Base-by-base conservation (phyloP, 2,797 vertebrate genomes). In the Synanceia verrucosa region DNA sequence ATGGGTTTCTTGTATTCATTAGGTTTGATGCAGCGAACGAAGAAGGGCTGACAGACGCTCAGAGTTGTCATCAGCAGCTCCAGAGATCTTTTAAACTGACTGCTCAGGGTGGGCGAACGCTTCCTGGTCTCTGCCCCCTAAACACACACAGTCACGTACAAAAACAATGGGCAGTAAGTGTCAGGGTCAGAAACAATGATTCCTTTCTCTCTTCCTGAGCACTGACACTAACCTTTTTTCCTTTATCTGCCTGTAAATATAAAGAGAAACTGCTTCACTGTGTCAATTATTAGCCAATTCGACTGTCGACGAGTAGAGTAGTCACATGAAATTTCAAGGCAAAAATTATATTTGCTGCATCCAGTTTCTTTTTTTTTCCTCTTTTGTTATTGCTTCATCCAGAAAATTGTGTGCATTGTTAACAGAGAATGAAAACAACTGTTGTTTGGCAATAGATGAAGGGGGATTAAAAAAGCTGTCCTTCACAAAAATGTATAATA, bases 1-100 rank as follows among this genome's bases (percentile, higher is more conserved):
- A 99, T 97, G 74, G 98, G 96, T 41, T 97, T 99, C 95, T 99
- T 99, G 95, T 92, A 96, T 67, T 99, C 97, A 36, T 99, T 99
- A 84, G 98, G 98, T 88, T 99, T 99, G 92, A 99, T 98, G 93
- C 98, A 99, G 81, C 98, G 97, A 2, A 99, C 97, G 2, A 99
- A 99, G 91, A 99, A 99, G 0, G 98, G 98, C 93, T 99, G 98
- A 85, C 97, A 99, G 64, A 96, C 96, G 0, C 97, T 94, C 82
- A 99, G 94, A 0, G 97, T 99, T 58, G 96, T 94, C 98, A 99
- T 99, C 85, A 99, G 89, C 91, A 98, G 92, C 94, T 99, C 98
- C 95, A 99, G 95, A 39, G 97, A 99, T 29, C 96, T 94, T 86
- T 99, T 99, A 89, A 99, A 99, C 95, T 99, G 98, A 87, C 97